These are phyloP conservation scores for Aradus depressus DNA, from an alignment of 2,888 invertebrate species.

Conservation along the genomic window DNA sequence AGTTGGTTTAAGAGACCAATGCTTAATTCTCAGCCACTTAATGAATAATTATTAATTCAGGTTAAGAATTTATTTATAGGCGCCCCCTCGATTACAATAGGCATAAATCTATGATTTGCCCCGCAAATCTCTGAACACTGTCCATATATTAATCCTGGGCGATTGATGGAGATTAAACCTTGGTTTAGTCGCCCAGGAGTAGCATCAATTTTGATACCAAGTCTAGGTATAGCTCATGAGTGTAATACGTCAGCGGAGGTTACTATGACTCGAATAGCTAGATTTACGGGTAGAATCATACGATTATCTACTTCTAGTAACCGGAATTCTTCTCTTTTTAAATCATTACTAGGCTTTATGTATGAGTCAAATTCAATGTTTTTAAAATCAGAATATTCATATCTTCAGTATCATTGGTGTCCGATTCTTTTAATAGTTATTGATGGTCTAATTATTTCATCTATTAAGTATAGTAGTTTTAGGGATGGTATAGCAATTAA, in stretches of 20 bases:
- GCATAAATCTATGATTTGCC: too few relatives aligned
- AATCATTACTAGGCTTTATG: slow-evolving; percentile 14
- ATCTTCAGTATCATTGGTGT: slow-evolving; percentile 18
- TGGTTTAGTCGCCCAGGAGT: slow-evolving; percentile 53
- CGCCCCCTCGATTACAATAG: too few relatives aligned
- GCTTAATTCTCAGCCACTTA: too few relatives aligned
- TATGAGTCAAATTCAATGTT: slow-evolving; percentile 19
- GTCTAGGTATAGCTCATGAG: slow-evolving; percentile 50
- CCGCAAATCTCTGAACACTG: too few relatives aligned
- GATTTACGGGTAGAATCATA: background rate
- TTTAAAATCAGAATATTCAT: slow-evolving; percentile 20
- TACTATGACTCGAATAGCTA: slow-evolving; percentile 5
- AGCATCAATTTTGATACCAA: slow-evolving; percentile 55
- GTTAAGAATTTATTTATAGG: too few relatives aligned
- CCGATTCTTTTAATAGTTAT: slow-evolving; percentile 13
- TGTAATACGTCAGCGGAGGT: slow-evolving; percentile 47
- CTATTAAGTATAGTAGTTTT: slow-evolving; percentile 7
- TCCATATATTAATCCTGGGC: too few relatives aligned
- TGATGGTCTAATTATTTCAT: slow-evolving; percentile 13
- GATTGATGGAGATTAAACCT: too few relatives aligned
- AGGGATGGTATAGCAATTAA: slow-evolving; percentile 13
- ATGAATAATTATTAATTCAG: too few relatives aligned
- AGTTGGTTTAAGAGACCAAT: too few relatives aligned
- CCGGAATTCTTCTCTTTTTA: slow-evolving; percentile 11
- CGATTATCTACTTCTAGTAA: slow-evolving; percentile 11